phyloP scores from a whole-genome alignment of 1,140 invertebrate genomes.

The Neomicropteryx cornuta region DNA sequence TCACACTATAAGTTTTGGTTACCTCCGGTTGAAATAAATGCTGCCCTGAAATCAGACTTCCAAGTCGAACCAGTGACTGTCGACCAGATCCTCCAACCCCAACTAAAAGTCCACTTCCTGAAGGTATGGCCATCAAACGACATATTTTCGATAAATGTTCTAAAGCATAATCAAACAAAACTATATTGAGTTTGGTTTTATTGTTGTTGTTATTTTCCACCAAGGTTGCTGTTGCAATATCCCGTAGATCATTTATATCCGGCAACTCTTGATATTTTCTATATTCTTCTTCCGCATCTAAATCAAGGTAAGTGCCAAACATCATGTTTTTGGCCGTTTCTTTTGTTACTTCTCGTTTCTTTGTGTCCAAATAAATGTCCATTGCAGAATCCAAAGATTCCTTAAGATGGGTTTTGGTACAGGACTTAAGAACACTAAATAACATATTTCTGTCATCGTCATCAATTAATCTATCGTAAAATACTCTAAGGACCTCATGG shows the following conservation, averaged over 20 bases:
- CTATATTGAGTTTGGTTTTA: conserved; percentile 83
- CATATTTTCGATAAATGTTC: conserved; percentile 82
- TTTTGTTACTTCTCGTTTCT: conserved; percentile 47
- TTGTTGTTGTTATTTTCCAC: conserved; percentile 81
- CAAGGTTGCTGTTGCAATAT: conserved; percentile 53
- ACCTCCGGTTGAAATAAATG: conserved; percentile 80
- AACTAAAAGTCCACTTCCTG: conserved; percentile 64
- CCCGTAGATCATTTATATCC: conserved; percentile 56
- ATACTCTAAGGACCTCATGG: conserved; percentile 83
- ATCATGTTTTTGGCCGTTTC: conserved; percentile 65
- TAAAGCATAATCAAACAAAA: conserved; percentile 79
- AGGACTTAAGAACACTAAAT: conserved; percentile 52
- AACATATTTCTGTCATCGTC: conserved; percentile 65
- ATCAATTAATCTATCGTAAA: conserved; percentile 81
- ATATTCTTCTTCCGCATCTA: conserved; percentile 67
- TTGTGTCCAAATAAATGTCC: conserved; percentile 41
- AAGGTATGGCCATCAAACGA: conserved; percentile 70
- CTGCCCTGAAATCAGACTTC: conserved; percentile 61
- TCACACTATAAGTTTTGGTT: conserved; percentile 68
- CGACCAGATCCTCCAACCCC: conserved; percentile 84
- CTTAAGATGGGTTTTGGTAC: conserved; percentile 57
- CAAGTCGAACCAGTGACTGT: conserved; percentile 71
- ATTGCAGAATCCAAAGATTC: conserved; percentile 57
- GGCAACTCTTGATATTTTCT: conserved; percentile 75
- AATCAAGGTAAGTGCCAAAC: conserved; percentile 81